phyloP scores from a whole-genome alignment of 53 echinoderm and acorn worm genomes.

The Apostichopus leukothele region DNA sequence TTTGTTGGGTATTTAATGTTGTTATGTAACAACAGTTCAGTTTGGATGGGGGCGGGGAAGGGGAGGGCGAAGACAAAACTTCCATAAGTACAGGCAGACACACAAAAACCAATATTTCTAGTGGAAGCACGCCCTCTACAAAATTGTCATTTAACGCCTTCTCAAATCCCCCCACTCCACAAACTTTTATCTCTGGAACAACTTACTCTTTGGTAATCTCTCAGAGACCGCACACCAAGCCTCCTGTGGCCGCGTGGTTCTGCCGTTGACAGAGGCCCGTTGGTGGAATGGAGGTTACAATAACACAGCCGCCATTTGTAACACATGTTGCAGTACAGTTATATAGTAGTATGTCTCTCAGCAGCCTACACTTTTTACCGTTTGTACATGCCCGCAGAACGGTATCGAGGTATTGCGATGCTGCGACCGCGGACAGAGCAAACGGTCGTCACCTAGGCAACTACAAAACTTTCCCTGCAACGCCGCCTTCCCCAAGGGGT shows the following conservation, averaged over 20 bases:
- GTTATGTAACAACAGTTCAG: background rate
- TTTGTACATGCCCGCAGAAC: constrained; percentile 15
- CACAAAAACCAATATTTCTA: background rate
- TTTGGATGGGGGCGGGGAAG: background rate
- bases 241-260: constrained; percentile 24
- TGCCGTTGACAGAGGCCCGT: constrained; percentile 59
- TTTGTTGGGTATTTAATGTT: too few species aligned
- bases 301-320: constrained; percentile 90
- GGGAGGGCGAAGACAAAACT: background rate
- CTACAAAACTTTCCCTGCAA: constrained; percentile 19
- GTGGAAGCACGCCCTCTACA: constrained; percentile 4
- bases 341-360: constrained; percentile 75
- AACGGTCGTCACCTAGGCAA: constrained; percentile 18
- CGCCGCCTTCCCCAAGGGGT: background rate
- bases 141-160: constrained; percentile 29
- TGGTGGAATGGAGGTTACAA: constrained; percentile 69
- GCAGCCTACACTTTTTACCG: constrained; percentile 26
- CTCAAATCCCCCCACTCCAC: constrained; percentile 46
- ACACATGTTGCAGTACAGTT: constrained; percentile 80
- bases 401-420: background rate
- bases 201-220: constrained; percentile 40
- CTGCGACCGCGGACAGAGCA: constrained; percentile 21
- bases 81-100: too few species aligned
- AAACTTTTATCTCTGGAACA: constrained; percentile 46
- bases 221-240: constrained; percentile 52